Base-by-base conservation (phyloP, 1,140 invertebrate genomes). In the Aphelinus certus region DNA sequence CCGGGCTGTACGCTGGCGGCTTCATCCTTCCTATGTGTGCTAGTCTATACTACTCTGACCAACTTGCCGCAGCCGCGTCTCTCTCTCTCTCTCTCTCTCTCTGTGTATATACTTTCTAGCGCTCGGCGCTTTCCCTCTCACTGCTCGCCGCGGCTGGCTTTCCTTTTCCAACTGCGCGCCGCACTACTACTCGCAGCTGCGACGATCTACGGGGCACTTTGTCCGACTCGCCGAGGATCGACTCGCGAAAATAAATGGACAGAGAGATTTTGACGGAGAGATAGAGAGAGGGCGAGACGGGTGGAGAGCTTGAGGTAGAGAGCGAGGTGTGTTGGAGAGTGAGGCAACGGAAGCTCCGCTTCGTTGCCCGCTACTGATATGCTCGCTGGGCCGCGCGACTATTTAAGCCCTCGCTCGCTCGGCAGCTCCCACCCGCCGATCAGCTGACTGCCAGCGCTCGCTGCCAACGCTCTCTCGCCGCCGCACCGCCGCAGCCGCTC, bases 1-100 rank as follows among this genome's bases (percentile, higher is more conserved):
- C 84, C 26, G 82, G 82, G 79, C 89, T 89, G 70, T 90, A 89
- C 78, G 88, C 81, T 42, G 90, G 90, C n/a, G 90, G 90, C 86
- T 90, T 91, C 90, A 91, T 91, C 82, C 88, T 89, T 49, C 26
- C 26, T 26, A 26, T 26, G 26, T 26, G 26, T 26, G 26, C 26
- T 26, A 26, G 26, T 26, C 26, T 26, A 26, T 26, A 26, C 26
- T 26, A 26, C 26, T 26, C 26, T 26, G 26, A 26, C 26, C 26
- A 26, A 26, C 26, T 26, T 26, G 26, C 26, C 26, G 26, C 26
- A 26, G 26, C 26, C 26, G 26, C 26, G 26, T 26, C 26, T 26
- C 26, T 26, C 26, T 26, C 26, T 26, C 26, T 26, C 26, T 26
- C 26, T 26, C 26, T 26, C 26, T 26, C 26, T 26, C 26, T 26